These are phyloP conservation scores for Julus scanicus DNA, from an alignment of 2,888 invertebrate species.

Conservation along the genomic window DNA sequence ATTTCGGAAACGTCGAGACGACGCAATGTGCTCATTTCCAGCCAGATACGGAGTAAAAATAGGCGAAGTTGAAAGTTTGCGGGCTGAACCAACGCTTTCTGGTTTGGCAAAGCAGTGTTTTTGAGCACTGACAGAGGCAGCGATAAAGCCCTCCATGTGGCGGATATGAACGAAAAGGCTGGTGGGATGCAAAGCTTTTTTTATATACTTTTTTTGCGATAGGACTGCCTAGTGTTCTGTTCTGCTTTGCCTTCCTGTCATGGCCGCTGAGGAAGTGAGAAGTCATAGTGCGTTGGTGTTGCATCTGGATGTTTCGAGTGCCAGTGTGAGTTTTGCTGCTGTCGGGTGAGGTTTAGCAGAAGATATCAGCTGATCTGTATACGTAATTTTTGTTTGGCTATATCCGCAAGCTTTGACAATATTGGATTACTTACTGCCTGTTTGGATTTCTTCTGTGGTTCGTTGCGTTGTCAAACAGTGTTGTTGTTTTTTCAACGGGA, in stretches of 20 bases:
- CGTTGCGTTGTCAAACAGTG: neutral
- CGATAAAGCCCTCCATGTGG: slow-evolving; percentile 1
- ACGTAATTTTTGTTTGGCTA: neutral
- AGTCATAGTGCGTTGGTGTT: neutral
- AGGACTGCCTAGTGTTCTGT: neutral
- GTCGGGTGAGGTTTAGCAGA: neutral
- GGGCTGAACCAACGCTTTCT: slow-evolving; percentile 6
- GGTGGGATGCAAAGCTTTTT: neutral
- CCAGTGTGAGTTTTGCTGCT: slow-evolving; percentile 24
- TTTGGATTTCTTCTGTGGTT: neutral
- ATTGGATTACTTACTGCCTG: neutral
- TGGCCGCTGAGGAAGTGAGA: slow-evolving; percentile 1
- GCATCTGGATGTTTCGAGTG: neutral
- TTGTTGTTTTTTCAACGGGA: neutral
- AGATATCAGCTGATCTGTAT: neutral
- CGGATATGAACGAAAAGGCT: neutral
- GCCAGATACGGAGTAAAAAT: slow-evolving; percentile 2
- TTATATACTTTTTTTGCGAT: neutral
- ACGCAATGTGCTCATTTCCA: neutral
- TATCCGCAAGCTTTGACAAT: no score
- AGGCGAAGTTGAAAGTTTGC: neutral
- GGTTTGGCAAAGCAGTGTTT: neutral
- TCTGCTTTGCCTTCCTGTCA: neutral
- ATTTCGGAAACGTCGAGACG: neutral
- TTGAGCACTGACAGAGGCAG: neutral